Conservation (phyloP, 2,888 invertebrate genomes). For the Callyntrura sp. region DNA sequence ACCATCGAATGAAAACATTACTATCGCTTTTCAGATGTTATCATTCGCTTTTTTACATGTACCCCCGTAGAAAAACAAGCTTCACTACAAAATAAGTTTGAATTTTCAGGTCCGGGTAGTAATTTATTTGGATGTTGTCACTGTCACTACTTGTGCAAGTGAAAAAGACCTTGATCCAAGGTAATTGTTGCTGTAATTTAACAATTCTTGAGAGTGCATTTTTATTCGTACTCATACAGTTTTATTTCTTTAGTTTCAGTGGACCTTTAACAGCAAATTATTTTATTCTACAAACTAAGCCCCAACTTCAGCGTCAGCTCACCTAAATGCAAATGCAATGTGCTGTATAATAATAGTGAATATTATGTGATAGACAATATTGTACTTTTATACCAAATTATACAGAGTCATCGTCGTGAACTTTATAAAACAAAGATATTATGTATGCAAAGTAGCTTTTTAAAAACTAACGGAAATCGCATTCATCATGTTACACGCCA, state of each 20-base stretch:
- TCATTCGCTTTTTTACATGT: constrained; percentile 8
- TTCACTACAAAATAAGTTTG: constrained; percentile 48
- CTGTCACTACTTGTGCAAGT: constrained; percentile 23
- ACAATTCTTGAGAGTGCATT: background rate
- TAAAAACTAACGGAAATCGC: too few relatives aligned
- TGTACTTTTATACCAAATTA: too few relatives aligned
- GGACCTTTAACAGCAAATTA: too few relatives aligned
- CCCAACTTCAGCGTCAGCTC: too few relatives aligned
- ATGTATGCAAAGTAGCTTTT: background rate
- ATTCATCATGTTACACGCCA: too few relatives aligned
- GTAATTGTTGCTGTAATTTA: constrained; percentile 29
- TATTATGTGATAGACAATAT: background rate
- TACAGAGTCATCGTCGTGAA: too few relatives aligned
- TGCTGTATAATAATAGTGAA: background rate
- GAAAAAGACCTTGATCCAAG: constrained; percentile 72
- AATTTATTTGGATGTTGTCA: constrained; percentile 67
- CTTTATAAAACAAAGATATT: too few relatives aligned
- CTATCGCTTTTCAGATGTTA: constrained; percentile 58
- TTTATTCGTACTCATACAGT: constrained; percentile 9
- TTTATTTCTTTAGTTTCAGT: constrained; percentile 1
- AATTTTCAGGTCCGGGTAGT: constrained; percentile 72
- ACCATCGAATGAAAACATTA: constrained; percentile 48
- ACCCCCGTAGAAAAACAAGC: background rate
- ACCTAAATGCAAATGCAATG: background rate
- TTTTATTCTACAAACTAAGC: too few relatives aligned